Evolutionary conservation across 2,888 invertebrate species (phyloP).

Genomic region (Spilarctia lutea): DNA sequence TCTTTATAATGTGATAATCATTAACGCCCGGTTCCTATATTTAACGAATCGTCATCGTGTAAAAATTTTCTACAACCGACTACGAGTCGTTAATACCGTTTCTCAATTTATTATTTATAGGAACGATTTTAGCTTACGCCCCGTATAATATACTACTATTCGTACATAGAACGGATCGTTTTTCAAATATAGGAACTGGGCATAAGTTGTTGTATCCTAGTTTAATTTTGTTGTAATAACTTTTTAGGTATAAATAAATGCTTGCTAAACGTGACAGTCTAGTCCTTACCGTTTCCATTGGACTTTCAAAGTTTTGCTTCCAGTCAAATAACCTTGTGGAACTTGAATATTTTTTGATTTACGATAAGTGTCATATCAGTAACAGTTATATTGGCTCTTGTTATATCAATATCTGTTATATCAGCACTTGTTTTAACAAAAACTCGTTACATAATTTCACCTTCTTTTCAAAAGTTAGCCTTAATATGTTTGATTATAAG

Average conservation of each 20-base stretch:
- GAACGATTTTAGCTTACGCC: no score
- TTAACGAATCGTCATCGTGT: no score
- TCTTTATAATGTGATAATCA: conserved; percentile 75
- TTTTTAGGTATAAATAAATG: conserved; percentile 56
- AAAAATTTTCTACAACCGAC: no score
- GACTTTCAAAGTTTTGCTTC: conserved; percentile 53
- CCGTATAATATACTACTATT: no score
- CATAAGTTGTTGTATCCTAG: conserved; percentile 68
- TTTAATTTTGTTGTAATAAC: conserved; percentile 58
- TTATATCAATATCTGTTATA: background rate
- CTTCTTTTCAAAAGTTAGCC: background rate
- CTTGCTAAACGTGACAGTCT: conserved; percentile 72
- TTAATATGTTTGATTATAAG: background rate
- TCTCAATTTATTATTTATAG: no score
- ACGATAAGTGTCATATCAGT: background rate
- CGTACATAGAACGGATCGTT: no score
- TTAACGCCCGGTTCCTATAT: no score
- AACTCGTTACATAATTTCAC: background rate
- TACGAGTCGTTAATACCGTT: no score
- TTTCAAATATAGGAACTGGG: no score
- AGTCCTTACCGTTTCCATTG: conserved; percentile 68
- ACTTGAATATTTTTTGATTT: background rate
- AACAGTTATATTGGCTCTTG: background rate
- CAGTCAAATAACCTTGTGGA: conserved; percentile 30
- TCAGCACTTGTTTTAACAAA: background rate